Conservation (phyloP, 2,888 invertebrate species). For the Eupithecia pulchellata region DNA sequence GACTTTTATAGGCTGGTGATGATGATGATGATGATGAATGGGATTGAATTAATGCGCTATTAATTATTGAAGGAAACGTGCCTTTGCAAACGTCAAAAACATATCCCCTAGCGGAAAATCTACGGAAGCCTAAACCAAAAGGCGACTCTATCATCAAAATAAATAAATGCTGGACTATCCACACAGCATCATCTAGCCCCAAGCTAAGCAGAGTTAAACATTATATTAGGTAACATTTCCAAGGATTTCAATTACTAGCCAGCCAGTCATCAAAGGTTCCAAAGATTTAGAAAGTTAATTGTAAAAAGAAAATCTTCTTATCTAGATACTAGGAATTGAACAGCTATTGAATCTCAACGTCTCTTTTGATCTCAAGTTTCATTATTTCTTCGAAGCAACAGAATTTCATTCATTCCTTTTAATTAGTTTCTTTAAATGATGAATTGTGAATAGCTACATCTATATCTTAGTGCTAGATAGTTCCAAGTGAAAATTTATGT, state of each 20-base stretch:
- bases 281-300: not conserved
- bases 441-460: not conserved
- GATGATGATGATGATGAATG: too few relatives aligned
- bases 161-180: too few relatives aligned
- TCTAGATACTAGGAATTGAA: not conserved
- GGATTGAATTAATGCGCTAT: conserved; percentile 30
- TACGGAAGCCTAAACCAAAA: conserved; percentile 20
- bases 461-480: conserved; percentile 12
- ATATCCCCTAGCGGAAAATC: conserved; percentile 32
- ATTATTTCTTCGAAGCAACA: not conserved
- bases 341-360: not conserved
- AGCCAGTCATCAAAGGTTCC: not conserved
- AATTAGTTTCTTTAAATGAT: not conserved
- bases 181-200: too few relatives aligned
- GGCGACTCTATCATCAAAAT: not conserved
- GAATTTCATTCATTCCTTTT: not conserved
- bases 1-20: too few relatives aligned
- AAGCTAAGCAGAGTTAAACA: too few relatives aligned
- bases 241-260: not conserved
- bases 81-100: conserved; percentile 32
- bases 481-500: conserved; percentile 30
- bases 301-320: not conserved
- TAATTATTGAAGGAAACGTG: conserved; percentile 35
- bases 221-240: not conserved
- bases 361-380: not conserved